Conservation (phyloP, 2,888 invertebrate species). For the Orthosia cruda region DNA sequence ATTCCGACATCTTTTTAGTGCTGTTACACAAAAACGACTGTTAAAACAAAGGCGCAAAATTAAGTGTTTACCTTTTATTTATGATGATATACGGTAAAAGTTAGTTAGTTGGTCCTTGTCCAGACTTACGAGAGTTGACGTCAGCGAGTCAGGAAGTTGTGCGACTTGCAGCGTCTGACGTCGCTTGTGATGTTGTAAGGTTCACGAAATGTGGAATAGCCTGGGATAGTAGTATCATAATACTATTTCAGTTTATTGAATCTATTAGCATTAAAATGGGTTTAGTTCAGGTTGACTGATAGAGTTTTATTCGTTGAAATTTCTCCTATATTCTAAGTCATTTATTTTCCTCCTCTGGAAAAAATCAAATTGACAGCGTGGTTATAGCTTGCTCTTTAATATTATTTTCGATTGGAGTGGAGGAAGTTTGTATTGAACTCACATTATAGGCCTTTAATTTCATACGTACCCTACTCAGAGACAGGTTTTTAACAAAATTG, state of each 20-base stretch:
- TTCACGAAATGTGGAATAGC: slow-evolving; percentile 30
- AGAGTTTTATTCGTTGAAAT: too few species aligned
- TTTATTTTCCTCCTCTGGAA: too few species aligned
- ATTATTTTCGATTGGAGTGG: too few species aligned
- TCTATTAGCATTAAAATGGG: background rate
- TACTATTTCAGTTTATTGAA: background rate
- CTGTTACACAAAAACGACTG: slow-evolving; percentile 8
- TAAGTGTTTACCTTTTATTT: slow-evolving; percentile 67
- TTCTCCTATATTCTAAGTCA: too few species aligned
- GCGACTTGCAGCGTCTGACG: slow-evolving; percentile 72
- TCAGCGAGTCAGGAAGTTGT: slow-evolving; percentile 72
- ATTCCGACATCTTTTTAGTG: background rate
- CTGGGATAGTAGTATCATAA: background rate
- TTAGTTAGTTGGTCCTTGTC: slow-evolving; percentile 76
- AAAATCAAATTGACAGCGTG: too few species aligned
- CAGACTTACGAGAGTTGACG: slow-evolving; percentile 74
- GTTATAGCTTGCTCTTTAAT: too few species aligned
- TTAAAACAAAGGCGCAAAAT: slow-evolving; percentile 50
- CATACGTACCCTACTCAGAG: background rate
- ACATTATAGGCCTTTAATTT: too few species aligned
- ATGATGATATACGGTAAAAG: slow-evolving; percentile 73
- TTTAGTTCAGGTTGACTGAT: too few species aligned
- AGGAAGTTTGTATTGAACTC: too few species aligned
- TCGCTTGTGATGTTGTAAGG: slow-evolving; percentile 22
- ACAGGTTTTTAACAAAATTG: background rate